Evolutionary conservation across 2,797 vertebrate species (phyloP).

Genomic region (Darevskia mixta): DNA sequence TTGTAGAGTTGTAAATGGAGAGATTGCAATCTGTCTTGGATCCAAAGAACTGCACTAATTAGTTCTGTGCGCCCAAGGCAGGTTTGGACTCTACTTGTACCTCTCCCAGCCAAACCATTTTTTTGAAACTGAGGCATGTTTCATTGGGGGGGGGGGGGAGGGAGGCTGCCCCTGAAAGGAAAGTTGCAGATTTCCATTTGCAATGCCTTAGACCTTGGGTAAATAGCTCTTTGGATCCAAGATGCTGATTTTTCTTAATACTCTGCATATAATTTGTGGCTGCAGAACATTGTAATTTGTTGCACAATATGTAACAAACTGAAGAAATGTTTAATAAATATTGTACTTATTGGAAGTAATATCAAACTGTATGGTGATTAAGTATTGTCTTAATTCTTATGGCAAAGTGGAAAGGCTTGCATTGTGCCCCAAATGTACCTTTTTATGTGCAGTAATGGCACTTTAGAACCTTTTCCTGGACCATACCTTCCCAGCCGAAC

Average conservation of each 20-base stretch:
- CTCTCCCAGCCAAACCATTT: not conserved
- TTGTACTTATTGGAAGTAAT: conserved; percentile 93
- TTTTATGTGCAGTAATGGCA: conserved; percentile 76
- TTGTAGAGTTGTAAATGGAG: conserved; percentile 90
- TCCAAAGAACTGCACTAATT: conserved; percentile 3
- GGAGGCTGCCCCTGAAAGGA: not conserved
- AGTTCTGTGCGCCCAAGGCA: not conserved
- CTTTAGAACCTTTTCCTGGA: conserved; percentile 61
- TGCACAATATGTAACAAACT: conserved; percentile 96
- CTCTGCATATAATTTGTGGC: conserved; percentile 95
- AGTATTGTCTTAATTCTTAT: conserved; percentile 89
- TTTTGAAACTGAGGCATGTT: not conserved
- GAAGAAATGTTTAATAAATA: conserved; percentile 99
- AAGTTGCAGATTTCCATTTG: not conserved
- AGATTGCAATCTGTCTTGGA: conserved; percentile 82
- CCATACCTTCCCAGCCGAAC: conserved; percentile 58
- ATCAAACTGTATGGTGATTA: conserved; percentile 90
- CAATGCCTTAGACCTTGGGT: not conserved
- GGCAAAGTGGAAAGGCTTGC: conserved; percentile 82
- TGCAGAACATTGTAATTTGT: conserved; percentile 96
- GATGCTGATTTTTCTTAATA: conserved; percentile 87
- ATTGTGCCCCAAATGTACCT: conserved; percentile 76
- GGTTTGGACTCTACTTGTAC: not conserved
- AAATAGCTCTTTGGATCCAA: conserved; percentile 28
- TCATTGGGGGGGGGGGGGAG: not conserved